A percentile compares a stretch with the other conserved stretches of the same genome.
phyloP scores from a whole-genome alignment of 2,797 vertebrate genomes.

The Cossypha polioptera region DNA sequence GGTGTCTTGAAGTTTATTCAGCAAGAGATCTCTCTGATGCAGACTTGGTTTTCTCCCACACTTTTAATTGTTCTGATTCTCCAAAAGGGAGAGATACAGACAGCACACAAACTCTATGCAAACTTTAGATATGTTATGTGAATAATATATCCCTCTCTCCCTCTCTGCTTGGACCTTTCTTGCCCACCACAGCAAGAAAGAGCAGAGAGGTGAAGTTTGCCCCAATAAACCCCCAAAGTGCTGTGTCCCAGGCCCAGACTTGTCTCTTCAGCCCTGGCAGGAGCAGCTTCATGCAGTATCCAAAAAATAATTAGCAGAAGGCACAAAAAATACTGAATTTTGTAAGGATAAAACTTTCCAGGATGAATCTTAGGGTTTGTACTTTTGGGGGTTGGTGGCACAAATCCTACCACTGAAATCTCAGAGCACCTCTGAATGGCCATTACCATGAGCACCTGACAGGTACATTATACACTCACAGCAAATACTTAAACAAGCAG shows the following conservation, averaged over 20 bases:
- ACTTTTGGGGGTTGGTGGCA: not conserved
- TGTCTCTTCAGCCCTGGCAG: not conserved
- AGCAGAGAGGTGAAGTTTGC: not conserved
- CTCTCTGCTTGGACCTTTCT: not conserved
- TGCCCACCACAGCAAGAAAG: not conserved
- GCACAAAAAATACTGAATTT: not conserved
- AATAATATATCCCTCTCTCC: not conserved
- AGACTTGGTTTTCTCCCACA: not conserved
- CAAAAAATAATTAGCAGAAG: not conserved
- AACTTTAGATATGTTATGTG: accelerated
- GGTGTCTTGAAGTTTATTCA: not conserved
- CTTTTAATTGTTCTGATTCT: not conserved
- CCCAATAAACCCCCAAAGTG: accelerated
- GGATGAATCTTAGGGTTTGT: not conserved
- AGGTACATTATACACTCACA: not conserved
- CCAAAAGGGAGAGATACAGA: not conserved
- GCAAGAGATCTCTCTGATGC: not conserved
- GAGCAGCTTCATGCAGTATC: not conserved
- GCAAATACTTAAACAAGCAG: not conserved
- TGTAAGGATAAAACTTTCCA: not conserved
- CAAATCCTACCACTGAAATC: not conserved
- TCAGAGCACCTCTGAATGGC: not conserved
- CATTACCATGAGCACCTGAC: not conserved
- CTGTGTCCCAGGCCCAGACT: not conserved
- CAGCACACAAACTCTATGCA: not conserved